phyloP scores from a whole-genome alignment of 2,797 vertebrate species.

The Diglossa cyanea region DNA sequence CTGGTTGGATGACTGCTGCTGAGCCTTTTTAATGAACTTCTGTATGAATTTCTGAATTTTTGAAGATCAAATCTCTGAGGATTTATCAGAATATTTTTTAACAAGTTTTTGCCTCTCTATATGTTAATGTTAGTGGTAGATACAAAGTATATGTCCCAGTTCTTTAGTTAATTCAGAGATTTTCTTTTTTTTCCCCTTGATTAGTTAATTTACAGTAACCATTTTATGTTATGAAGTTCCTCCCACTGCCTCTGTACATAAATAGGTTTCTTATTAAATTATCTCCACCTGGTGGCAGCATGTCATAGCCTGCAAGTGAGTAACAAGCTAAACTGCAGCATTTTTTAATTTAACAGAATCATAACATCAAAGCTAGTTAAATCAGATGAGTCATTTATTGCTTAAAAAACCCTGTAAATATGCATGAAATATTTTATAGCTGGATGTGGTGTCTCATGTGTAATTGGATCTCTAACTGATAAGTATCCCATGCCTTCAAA shows the following conservation, averaged over 20 bases:
- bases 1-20: neutral
- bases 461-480: neutral
- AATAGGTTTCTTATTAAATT: neutral
- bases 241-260: neutral
- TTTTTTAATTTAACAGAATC: neutral
- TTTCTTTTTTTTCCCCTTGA: neutral
- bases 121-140: neutral
- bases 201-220: neutral
- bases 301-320: constrained; percentile 28
- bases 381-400: neutral
- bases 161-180: neutral
- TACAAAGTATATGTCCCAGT: neutral
- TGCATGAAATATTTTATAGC: neutral
- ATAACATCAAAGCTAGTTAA: neutral
- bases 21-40: neutral
- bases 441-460: neutral
- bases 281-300: constrained; percentile 66
- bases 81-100: neutral
- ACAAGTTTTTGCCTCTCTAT: accelerated
- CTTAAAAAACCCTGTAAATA: neutral
- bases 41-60: neutral
- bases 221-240: neutral
- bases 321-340: neutral
- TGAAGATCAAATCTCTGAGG: neutral
- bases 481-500: neutral